Evolutionary conservation across 2,113 vertebrate species (phyloP).

Genomic region (Megaleporinus macrocephalus): DNA sequence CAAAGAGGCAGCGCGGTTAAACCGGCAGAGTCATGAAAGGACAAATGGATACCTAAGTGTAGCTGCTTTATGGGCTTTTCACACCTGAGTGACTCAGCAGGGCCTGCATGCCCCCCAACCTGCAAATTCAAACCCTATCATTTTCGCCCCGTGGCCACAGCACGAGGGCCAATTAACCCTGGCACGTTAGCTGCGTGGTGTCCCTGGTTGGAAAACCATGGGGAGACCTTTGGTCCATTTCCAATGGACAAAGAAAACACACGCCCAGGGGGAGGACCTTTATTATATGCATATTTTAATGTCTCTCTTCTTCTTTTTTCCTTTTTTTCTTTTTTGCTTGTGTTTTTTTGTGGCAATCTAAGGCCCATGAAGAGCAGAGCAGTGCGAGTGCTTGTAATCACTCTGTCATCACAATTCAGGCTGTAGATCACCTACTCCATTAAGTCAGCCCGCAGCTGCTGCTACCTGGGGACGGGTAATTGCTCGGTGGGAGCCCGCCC

Average conservation of each 20-base stretch:
- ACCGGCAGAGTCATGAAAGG: slow-evolving; percentile 30
- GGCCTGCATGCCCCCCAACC: neutral
- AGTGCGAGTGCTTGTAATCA: slow-evolving; percentile 29
- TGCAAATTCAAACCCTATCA: neutral
- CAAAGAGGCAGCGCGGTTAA: slow-evolving; percentile 36
- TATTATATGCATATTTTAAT: slow-evolving; percentile 18
- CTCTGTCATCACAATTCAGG: slow-evolving; percentile 51
- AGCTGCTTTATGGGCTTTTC: neutral
- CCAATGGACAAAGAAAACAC: neutral
- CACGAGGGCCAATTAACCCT: slow-evolving; percentile 25
- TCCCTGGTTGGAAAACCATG: neutral
- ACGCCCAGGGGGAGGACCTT: neutral
- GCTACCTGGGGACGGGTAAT: slow-evolving; percentile 58
- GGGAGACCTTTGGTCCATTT: neutral
- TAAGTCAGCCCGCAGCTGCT: slow-evolving; percentile 52
- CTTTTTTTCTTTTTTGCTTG: neutral
- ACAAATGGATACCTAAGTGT: slow-evolving; percentile 41
- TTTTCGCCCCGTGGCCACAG: neutral
- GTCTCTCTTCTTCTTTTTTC: neutral
- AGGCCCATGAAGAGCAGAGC: slow-evolving; percentile 22
- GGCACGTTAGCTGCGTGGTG: neutral
- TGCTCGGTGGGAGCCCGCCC: slow-evolving; percentile 51
- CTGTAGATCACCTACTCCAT: slow-evolving; percentile 52
- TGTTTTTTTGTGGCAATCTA: neutral
- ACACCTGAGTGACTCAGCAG: slow-evolving; percentile 8